Conservation (phyloP, 2,797 vertebrate genomes). For the Gephyroberyx darwinii region DNA sequence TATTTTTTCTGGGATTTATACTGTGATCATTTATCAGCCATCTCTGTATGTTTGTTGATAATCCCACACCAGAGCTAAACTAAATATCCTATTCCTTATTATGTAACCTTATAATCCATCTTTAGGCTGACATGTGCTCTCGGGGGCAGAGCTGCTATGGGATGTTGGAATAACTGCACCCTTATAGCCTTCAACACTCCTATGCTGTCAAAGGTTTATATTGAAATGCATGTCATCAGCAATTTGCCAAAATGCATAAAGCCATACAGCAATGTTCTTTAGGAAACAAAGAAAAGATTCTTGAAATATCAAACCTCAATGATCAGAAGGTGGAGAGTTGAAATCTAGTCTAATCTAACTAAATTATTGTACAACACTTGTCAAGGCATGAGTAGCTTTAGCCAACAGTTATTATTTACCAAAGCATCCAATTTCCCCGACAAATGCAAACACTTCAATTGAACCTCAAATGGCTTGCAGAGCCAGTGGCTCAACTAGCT, state of each 20-base stretch:
- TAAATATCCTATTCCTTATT: slow-evolving; percentile 76
- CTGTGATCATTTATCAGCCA: slow-evolving; percentile 37
- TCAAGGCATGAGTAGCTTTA: not conserved
- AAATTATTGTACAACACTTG: not conserved
- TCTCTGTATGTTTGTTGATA: slow-evolving; percentile 53
- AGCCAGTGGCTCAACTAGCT: slow-evolving; percentile 23
- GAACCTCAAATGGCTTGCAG: slow-evolving; percentile 13
- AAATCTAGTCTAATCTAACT: too few species aligned
- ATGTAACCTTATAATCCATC: slow-evolving; percentile 79
- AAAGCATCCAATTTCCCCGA: slow-evolving; percentile 14
- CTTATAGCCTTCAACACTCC: too few species aligned
- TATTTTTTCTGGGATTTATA: not conserved
- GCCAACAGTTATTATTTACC: slow-evolving; percentile 5
- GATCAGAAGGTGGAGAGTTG: too few species aligned
- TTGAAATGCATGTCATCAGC: not conserved
- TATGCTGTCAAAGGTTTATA: not conserved
- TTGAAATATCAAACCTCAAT: not conserved
- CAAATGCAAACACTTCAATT: not conserved
- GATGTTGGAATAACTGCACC: slow-evolving; percentile 16
- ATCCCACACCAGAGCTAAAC: slow-evolving; percentile 69
- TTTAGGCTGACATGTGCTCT: slow-evolving; percentile 38
- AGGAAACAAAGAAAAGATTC: not conserved
- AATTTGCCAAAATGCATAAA: not conserved
- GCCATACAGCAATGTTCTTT: not conserved
- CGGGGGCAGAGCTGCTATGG: slow-evolving; percentile 21